These are phyloP conservation scores for Epinotia bilunana DNA, from an alignment of 2,888 invertebrate genomes.

Conservation along the genomic window DNA sequence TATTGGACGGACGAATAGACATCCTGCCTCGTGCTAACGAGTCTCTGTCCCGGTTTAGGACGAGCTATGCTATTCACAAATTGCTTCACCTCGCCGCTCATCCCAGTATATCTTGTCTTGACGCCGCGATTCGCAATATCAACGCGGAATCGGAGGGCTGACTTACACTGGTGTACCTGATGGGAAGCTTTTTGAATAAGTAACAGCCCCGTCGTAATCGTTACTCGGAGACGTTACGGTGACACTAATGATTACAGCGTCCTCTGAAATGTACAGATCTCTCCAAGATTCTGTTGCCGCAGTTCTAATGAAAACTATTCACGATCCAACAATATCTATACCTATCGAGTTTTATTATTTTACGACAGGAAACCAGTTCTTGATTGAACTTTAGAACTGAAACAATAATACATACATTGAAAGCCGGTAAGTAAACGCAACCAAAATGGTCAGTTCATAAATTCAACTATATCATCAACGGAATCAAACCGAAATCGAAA, in stretches of 20 bases:
- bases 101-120: background rate
- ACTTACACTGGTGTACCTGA: background rate
- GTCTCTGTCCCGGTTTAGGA: conserved; percentile 13
- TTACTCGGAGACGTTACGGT: conserved; percentile 25
- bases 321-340: background rate
- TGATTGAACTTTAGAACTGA: conserved; percentile 3
- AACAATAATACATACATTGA: background rate
- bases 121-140: background rate
- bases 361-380: background rate
- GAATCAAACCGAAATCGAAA: conserved; percentile 20
- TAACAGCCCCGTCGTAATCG: conserved; percentile 13
- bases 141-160: background rate
- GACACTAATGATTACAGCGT: conserved; percentile 16
- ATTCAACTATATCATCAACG: conserved; percentile 1
- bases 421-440: background rate
- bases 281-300: background rate
- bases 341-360: background rate
- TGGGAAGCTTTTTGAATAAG: background rate
- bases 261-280: conserved; percentile 2
- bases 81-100: background rate
- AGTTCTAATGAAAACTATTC: background rate
- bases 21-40: conserved; percentile 35
- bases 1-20: conserved; percentile 30
- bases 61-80: background rate
- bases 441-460: background rate